These are phyloP conservation scores for Zaprionus vittiger DNA, from an alignment of 1,140 invertebrate genomes.

Conservation along the genomic window DNA sequence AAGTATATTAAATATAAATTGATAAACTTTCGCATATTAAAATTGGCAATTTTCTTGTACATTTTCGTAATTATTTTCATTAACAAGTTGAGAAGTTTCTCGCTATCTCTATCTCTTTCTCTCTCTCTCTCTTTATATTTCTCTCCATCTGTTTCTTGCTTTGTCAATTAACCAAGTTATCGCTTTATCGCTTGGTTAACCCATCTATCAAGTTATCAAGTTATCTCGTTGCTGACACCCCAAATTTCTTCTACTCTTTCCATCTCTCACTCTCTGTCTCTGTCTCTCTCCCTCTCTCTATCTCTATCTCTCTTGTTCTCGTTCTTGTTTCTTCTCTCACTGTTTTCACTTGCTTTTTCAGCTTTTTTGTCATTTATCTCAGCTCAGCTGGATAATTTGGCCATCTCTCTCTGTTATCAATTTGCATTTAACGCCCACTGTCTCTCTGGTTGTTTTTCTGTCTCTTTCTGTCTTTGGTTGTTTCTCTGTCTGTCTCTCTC, in stretches of 20 bases:
- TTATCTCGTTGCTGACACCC: constrained; percentile 1
- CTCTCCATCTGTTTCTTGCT: background rate
- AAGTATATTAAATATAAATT: no score
- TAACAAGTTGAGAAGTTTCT: background rate
- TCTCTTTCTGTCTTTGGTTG: background rate
- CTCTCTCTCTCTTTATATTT: background rate
- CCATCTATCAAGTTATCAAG: constrained; percentile 6
- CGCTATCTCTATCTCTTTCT: background rate
- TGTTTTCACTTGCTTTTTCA: background rate
- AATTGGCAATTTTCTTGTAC: no score
- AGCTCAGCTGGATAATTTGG: background rate
- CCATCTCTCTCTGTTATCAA: background rate
- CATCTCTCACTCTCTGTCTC: background rate
- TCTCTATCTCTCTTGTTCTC: background rate
- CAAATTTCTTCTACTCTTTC: background rate
- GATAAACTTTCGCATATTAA: background rate
- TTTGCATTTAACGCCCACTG: background rate
- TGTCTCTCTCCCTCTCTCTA: background rate
- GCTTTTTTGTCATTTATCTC: constrained; percentile 1
- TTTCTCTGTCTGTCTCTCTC: constrained; percentile 1
- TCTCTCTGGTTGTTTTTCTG: background rate
- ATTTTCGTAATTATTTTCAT: no score
- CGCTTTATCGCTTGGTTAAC: constrained; percentile 3
- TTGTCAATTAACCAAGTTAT: constrained; percentile 8
- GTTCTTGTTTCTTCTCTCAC: background rate